Percentiles rank a stretch among this genome's conserved stretches.
These are phyloP conservation scores for Meloe dianella DNA, from an alignment of 2,888 invertebrate species.

Conservation along the genomic window DNA sequence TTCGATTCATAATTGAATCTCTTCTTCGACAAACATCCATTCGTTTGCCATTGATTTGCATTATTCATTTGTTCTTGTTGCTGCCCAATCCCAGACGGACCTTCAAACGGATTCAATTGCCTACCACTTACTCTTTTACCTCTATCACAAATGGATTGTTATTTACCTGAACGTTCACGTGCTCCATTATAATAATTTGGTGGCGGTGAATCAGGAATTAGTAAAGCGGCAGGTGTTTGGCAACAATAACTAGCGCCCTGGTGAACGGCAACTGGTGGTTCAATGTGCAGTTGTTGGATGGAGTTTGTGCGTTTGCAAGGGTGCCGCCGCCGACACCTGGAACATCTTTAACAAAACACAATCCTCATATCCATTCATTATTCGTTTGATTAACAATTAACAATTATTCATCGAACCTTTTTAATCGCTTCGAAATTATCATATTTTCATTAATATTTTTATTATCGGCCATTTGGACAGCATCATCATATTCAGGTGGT, in stretches of 20 bases:
- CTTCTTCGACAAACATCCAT: not conserved
- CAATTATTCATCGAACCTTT: too few relatives aligned
- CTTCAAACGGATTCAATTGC: not conserved
- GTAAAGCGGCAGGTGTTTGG: slow-evolving; percentile 33
- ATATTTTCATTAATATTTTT: not conserved
- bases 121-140: too few relatives aligned
- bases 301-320: not conserved
- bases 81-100: not conserved
- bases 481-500: slow-evolving; percentile 74
- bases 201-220: slow-evolving; percentile 44
- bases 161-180: not conserved
- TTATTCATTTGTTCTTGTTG: not conserved
- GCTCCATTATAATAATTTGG: slow-evolving; percentile 35
- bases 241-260: slow-evolving; percentile 36
- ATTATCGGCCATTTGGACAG: slow-evolving; percentile 47
- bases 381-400: too few relatives aligned
- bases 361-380: too few relatives aligned
- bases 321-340: slow-evolving; percentile 15
- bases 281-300: not conserved
- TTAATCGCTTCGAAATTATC: not conserved
- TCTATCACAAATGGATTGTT: not conserved
- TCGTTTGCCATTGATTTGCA: not conserved
- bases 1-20: not conserved
- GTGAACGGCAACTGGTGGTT: not conserved
- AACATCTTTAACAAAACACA: slow-evolving; percentile 16